Evolutionary conservation across 2,113 vertebrate species (phyloP).

Genomic region (Oenanthe oenanthe): DNA sequence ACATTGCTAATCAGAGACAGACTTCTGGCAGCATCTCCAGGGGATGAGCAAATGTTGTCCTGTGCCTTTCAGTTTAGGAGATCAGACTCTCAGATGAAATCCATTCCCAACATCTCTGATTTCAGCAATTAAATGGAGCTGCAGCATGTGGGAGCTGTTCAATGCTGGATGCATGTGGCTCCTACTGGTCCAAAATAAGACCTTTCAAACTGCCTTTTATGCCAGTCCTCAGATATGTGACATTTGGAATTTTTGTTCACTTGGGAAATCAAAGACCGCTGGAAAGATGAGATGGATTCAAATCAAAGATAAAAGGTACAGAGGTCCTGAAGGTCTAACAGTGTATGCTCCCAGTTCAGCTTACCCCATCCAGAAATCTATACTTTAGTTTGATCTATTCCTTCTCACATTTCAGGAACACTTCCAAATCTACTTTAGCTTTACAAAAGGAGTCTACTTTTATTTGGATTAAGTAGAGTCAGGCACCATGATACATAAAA

Average conservation of each 20-base stretch:
- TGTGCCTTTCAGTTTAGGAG: conserved; percentile 60
- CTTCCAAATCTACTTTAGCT: not conserved
- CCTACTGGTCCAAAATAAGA: conserved; percentile 26
- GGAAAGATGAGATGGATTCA: conserved; percentile 39
- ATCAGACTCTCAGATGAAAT: conserved; percentile 68
- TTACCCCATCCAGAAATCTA: not conserved
- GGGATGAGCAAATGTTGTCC: conserved; percentile 66
- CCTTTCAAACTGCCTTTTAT: conserved; percentile 36
- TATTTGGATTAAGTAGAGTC: not conserved
- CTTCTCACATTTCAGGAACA: not conserved
- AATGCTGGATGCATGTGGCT: conserved; percentile 32
- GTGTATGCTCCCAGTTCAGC: not conserved
- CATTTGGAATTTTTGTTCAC: conserved; percentile 56
- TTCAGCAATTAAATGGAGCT: conserved; percentile 63
- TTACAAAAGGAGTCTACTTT: not conserved
- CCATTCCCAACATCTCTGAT: conserved; percentile 61
- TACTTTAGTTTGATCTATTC: not conserved
- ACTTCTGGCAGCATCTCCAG: conserved; percentile 66
- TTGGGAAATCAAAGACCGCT: conserved; percentile 51
- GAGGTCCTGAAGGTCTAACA: conserved; percentile 33
- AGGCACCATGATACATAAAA: not conserved
- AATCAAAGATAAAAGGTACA: conserved; percentile 44
- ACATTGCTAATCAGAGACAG: conserved; percentile 70
- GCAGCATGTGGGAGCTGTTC: conserved; percentile 59
- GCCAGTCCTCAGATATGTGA: conserved; percentile 17